Evolutionary conservation across 37 sponge, comb jelly and placozoan species (phyloP).

Genomic region (Bolinopsis microptera): DNA sequence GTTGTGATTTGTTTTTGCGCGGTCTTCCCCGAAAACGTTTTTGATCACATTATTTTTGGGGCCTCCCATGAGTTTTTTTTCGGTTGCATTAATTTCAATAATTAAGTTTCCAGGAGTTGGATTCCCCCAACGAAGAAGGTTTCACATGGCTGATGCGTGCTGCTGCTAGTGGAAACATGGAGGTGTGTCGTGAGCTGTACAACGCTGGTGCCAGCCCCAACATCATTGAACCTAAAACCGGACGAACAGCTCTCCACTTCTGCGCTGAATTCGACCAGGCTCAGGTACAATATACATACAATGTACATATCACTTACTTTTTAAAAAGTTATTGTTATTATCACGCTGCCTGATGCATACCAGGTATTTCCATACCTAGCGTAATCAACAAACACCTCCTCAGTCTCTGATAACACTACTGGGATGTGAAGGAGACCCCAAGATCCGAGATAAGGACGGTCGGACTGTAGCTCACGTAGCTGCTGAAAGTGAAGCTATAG

Average conservation of each 20-base stretch:
- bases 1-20: no score
- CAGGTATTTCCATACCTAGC: neutral
- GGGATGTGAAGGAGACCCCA: constrained; percentile 63
- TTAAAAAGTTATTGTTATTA: no score
- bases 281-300: neutral
- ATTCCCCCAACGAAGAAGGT: constrained; percentile 40
- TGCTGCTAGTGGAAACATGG: constrained; percentile 37
- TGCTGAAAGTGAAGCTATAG: constrained; percentile 28
- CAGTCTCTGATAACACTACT: constrained; percentile 49
- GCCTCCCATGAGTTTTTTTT: no score
- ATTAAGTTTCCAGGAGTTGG: constrained; percentile 21
- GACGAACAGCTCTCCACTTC: constrained; percentile 46
- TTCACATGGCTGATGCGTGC: constrained; percentile 54
- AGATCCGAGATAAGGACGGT: constrained; percentile 51
- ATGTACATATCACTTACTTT: neutral
- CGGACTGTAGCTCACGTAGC: constrained; percentile 62
- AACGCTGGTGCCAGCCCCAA: constrained; percentile 62
- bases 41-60: no score
- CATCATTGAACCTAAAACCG: constrained; percentile 61
- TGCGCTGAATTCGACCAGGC: constrained; percentile 55
- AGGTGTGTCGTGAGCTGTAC: constrained; percentile 21
- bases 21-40: no score
- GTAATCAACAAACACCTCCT: neutral
- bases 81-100: no score
- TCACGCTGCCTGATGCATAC: no score